These are phyloP conservation scores for Platysteira castanea DNA, from an alignment of 2,113 vertebrate genomes.

Conservation along the genomic window DNA sequence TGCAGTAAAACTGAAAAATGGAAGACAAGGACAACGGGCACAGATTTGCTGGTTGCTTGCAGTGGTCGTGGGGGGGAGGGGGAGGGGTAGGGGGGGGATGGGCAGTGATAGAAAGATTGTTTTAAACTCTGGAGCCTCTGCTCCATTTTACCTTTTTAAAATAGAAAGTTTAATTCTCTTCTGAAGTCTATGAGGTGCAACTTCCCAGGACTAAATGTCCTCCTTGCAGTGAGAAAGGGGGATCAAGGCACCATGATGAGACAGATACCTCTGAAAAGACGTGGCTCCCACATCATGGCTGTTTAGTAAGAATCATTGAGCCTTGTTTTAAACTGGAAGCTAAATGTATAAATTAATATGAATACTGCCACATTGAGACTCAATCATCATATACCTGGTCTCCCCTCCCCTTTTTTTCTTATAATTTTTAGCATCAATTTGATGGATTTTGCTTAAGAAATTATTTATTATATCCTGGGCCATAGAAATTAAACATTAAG, in stretches of 20 bases:
- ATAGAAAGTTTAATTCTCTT: neutral
- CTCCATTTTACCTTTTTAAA: neutral
- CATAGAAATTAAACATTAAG: neutral
- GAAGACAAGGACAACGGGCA: neutral
- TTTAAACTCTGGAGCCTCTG: neutral
- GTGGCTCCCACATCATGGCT: neutral
- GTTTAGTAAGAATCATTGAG: neutral
- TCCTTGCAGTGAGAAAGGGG: neutral
- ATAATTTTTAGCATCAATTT: neutral
- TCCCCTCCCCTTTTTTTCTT: neutral
- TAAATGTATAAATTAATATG: neutral
- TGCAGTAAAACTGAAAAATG: neutral
- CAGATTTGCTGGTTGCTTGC: neutral
- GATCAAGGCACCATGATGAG: neutral
- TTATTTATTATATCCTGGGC: neutral
- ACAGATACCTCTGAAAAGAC: neutral
- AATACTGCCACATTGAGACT: neutral
- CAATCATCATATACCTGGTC: neutral
- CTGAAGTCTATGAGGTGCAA: neutral
- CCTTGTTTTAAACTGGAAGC: neutral
- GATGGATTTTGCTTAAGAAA: neutral
- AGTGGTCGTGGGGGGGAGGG: fast-evolving
- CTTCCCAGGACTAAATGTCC: neutral
- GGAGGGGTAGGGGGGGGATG: neutral
- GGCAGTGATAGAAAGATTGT: neutral